Base-by-base conservation (phyloP, 2,888 invertebrate species). In the Tuta absoluta region DNA sequence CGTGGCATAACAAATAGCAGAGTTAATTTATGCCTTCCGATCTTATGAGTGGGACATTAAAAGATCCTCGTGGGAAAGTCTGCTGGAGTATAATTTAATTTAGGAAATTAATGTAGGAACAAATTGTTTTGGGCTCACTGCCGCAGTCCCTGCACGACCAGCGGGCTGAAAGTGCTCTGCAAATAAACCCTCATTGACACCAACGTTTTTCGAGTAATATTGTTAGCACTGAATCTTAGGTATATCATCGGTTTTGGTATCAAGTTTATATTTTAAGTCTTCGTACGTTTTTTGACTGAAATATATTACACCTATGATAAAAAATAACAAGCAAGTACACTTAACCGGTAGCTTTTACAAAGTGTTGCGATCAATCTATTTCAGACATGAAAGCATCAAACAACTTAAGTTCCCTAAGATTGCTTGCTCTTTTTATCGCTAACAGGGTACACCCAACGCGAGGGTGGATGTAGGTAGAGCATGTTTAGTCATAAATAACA, bases 1-100 rank as follows among this genome's bases (percentile, higher is more conserved):
- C 74, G 70, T 65, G 68, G 86, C 84, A 87, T 86, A 86, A 84
- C 81, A 82, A 87, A 87, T 78, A 81, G 79, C 80, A 68, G 67
- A 75, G 75, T 81, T 86, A 83, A 87, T 84, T 86, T 85, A 86
- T 84, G 81, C 80, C 75, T 81, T 81, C 78, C 80, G 80, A 82
- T 82, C 82, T 84, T 84, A 84, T 79, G 81, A 86, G 83, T 82
- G 77, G 75, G 76, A 81, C 82, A 82, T 85, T 86, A 82, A 84
- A 84, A 84, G 78, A 79, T 84, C 79, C 84, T 83, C 80, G 76
- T 76, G 82, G 80, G 80, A 80, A 77, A 77, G 73, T 75, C 72
- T 64, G 67, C 71, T 67, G 74, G 77, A 73, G 76, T 80, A 78
- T 80, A 81, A 85, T 85, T 86, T 83, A 85, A 85, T 85, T 85